These are phyloP conservation scores for Percopsis transmontana DNA, from an alignment of 2,113 vertebrate genomes.

Conservation along the genomic window DNA sequence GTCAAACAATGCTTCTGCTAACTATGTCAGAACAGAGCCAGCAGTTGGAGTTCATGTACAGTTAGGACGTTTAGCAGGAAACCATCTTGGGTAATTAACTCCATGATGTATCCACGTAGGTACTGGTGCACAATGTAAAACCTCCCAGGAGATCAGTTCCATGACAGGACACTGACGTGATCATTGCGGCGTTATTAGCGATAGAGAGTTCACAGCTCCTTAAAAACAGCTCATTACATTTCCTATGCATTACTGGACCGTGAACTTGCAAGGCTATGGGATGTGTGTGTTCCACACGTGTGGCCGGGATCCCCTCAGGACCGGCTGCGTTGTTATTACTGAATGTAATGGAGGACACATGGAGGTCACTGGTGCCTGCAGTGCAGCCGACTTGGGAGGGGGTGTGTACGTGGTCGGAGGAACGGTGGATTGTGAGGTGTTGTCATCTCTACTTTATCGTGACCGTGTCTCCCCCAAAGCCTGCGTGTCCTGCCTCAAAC, in stretches of 20 bases:
- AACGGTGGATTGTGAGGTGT: neutral
- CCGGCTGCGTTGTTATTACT: neutral
- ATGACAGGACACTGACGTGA: neutral
- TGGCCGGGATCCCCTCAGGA: slow-evolving; percentile 10
- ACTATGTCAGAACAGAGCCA: neutral
- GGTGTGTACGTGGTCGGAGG: neutral
- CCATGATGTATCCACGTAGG: neutral
- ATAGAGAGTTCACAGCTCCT: slow-evolving; percentile 2
- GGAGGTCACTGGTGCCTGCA: slow-evolving; percentile 62
- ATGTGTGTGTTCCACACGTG: neutral
- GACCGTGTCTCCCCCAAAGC: neutral
- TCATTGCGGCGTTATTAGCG: slow-evolving; percentile 13
- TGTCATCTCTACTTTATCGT: slow-evolving; percentile 1
- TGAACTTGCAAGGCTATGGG: neutral
- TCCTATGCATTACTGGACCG: neutral
- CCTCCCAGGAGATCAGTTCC: neutral
- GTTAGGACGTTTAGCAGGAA: too few relatives aligned
- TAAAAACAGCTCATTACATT: slow-evolving; percentile 23
- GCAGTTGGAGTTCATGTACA: too few relatives aligned
- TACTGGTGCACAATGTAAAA: slow-evolving; percentile 1
- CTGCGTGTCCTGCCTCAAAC: too few relatives aligned
- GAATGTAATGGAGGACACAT: slow-evolving; percentile 28
- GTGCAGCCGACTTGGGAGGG: slow-evolving; percentile 38
- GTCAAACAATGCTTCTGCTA: neutral
- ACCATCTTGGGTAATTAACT: neutral